Evolutionary conservation across 2,797 vertebrate genomes (phyloP), one percentile per base, ranked within the genome.

Genomic region (Echiichthys vipera): DNA sequence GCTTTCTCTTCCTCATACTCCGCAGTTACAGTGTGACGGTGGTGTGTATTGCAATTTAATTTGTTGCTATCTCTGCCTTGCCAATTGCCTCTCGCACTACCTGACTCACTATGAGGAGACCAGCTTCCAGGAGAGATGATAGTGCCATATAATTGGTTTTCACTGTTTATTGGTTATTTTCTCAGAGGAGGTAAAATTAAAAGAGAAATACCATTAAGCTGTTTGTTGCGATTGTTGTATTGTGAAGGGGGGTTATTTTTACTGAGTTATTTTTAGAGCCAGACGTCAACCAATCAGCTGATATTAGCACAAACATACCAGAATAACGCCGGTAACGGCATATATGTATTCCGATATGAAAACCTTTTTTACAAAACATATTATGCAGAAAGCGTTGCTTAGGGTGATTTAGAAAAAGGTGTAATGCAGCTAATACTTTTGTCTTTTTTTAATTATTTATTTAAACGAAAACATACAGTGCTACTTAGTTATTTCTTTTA

Each of bases 1-100:
- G n/a, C 24, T 80, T 70, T 61, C 40, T 24, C 63, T 50, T 78
- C 32, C 29, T 58, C 25, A 58, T 50, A 5, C 6, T 5, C 12
- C 10, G 0, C 0, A 5, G 25, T 45, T 13, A 24, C 1, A 0
- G 18, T 25, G 17, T 59, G 45, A 46, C 0, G 22, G 25, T 3
- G 10, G 2, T 13, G 7, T 40, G 13, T 46, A 46, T 32, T 18
- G 18, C 29, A 53, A 30, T 25, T 53, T 6, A 29, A 54, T 36
- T 29, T 37, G n/a, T 17, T 2, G 0, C 6, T 27, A 2, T 32
- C 2, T 29, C 30, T 32, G n/a, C 25, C 13, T 46, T 12, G 42
- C 13, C 46, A 24, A 63, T n/a, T 24, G 32, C 25, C 36, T 32
- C 65, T 49, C 22, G 1, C 30, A 8, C 36, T 13, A 5, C 39